Evolutionary conservation across 1,140 invertebrate species (phyloP), one percentile per base, ranked within the genome.

Genomic region (Dendrolimus punctatus): DNA sequence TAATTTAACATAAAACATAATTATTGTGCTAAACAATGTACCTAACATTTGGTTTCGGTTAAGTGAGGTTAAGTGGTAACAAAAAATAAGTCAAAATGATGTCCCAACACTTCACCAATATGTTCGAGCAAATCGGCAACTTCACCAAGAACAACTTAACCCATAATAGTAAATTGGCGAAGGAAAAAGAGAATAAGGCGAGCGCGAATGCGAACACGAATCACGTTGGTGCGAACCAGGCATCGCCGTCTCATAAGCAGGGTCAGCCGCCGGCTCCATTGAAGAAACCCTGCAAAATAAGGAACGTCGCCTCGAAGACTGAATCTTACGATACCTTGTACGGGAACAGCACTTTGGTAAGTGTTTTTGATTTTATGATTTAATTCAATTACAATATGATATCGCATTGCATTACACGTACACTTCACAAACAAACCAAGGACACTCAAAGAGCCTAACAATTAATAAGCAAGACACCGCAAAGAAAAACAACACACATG

Each of bases 51-150:
- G 71, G 62, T 56, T 69, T 69, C 41, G 71, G 66, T 44, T 76
- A 51, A 57, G 44, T 61, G 8, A 57, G 41, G n/a, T 39, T 38
- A 10, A 52, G 61, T 42, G 63, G 50, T 62, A 5, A n/a, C 6
- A 47, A 46, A 51, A 37, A 8, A 39, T 23, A 50, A 53, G 43
- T 6, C 62, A 84, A 81, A 55, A 86, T 87, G 85, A 88, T 88
- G 87, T 80, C 85, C 49, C 87, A 88, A 64, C 85, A 87, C 44
- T 51, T 88, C 53, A 80, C 81, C 51, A 87, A 71, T 52, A 86
- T 88, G 76, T 87, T 88, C 71, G 87, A 88, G 62, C 84, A 87
- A 55, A 73, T 88, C 51, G 87, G 87, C 6, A 88, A 88, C 68
- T 88, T 87, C 57, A 88, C 87, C 5, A 88, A 88, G 73, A 88